Conservation (phyloP, 2,888 invertebrate genomes). For the Alviniconcha strummeri region DNA sequence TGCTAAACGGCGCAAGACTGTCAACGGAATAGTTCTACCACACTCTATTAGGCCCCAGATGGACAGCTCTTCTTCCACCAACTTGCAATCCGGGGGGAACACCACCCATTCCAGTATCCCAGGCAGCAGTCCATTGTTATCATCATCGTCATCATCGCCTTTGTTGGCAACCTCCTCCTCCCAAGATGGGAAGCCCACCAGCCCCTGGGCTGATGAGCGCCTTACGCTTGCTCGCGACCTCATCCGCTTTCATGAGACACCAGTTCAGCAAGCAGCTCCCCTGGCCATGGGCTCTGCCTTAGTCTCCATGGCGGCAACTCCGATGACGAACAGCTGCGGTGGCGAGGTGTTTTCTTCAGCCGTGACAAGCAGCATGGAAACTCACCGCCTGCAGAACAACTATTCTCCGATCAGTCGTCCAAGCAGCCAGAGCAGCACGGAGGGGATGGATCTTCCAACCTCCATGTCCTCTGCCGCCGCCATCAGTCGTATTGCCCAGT, state of each 20-base stretch:
- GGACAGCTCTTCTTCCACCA: neutral
- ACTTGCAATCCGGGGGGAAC: neutral
- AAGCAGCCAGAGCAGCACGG: conserved; percentile 69
- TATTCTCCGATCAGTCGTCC: conserved; percentile 75
- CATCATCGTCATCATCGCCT: conserved; percentile 16
- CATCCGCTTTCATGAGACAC: conserved; percentile 29
- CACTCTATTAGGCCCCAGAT: neutral
- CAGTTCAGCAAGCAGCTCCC: neutral
- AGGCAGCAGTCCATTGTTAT: conserved; percentile 24
- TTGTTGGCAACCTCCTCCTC: neutral
- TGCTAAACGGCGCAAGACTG: conserved; percentile 7
- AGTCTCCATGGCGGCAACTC: neutral
- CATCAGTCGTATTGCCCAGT: conserved; percentile 15
- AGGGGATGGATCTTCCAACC: conserved; percentile 29
- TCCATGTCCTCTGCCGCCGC: neutral
- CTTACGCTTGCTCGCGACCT: conserved; percentile 36
- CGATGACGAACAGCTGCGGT: neutral
- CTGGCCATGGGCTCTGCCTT: neutral
- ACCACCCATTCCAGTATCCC: conserved; percentile 1
- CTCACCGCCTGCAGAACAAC: conserved; percentile 43
- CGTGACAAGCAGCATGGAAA: conserved; percentile 3
- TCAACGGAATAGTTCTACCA: neutral
- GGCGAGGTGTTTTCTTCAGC: neutral
- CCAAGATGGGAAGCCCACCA: neutral
- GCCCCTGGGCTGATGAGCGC: conserved; percentile 6